A percentile compares a stretch with the other conserved stretches of the same genome.
These are phyloP conservation scores for Eulemur coronatus DNA, from an alignment of 2,797 vertebrate genomes.

Conservation along the genomic window DNA sequence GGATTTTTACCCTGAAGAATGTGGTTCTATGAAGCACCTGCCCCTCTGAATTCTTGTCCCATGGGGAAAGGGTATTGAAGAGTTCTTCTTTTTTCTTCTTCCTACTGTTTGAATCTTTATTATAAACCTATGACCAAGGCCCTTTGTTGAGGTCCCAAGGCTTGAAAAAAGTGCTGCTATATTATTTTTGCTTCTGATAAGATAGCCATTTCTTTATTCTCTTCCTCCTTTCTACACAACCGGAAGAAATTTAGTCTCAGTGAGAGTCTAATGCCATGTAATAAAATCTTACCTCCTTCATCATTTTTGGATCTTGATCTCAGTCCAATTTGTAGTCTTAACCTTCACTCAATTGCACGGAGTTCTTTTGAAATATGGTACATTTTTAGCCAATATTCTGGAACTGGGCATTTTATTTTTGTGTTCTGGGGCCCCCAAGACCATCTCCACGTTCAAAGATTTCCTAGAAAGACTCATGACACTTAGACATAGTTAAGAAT, in stretches of 20 bases:
- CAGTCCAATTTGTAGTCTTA: neutral
- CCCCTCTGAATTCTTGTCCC: neutral
- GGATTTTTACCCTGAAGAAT: neutral
- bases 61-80: too few species aligned
- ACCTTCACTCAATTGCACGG: neutral
- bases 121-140: neutral
- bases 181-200: neutral
- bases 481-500: neutral
- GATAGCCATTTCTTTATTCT: neutral
- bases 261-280: neutral
- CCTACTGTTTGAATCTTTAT: neutral
- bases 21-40: neutral
- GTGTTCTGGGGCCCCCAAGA: neutral
- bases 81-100: neutral
- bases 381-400: neutral
- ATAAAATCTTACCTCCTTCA: neutral
- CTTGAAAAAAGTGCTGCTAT: neutral
- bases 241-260: neutral
- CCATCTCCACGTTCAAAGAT: neutral
- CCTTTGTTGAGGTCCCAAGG: neutral
- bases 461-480: neutral
- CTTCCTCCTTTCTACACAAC: neutral
- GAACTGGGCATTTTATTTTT: neutral
- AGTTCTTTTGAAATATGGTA: neutral
- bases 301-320: neutral